A percentile compares a stretch with the other conserved stretches of the same genome.
phyloP scores from a whole-genome alignment of 1,140 invertebrate species.

The Drosophila pectinifera region DNA sequence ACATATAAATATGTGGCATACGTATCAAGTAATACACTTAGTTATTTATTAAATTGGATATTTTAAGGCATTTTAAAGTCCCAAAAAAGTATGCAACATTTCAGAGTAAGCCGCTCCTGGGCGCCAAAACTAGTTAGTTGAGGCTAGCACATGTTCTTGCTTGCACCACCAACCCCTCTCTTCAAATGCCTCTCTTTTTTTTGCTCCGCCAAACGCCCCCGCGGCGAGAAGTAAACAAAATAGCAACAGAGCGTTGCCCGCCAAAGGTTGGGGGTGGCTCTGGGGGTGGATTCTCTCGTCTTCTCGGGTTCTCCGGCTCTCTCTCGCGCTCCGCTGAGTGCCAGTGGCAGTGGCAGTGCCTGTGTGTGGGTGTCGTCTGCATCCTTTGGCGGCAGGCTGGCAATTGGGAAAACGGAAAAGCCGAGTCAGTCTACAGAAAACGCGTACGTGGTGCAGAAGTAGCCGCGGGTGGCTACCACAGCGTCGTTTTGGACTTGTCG shows the following conservation, averaged over 20 bases:
- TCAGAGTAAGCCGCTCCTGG: neutral
- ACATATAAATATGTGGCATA: conserved; percentile 37
- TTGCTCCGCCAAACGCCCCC: conserved; percentile 46
- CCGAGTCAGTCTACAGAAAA: conserved; percentile 85
- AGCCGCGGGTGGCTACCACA: conserved; percentile 84
- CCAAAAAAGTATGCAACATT: conserved; percentile 14
- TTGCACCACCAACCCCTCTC: conserved; percentile 10
- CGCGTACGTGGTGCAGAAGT: conserved; percentile 85
- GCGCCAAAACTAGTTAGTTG: neutral
- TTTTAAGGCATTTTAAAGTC: neutral
- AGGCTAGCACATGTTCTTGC: conserved; percentile 31
- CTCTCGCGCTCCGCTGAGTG: neutral
- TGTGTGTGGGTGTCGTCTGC: conserved; percentile 61
- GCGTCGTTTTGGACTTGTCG: conserved; percentile 85
- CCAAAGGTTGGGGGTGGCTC: conserved; percentile 31
- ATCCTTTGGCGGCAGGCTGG: conserved; percentile 69
- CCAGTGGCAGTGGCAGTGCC: conserved; percentile 5
- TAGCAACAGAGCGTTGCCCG: conserved; percentile 76
- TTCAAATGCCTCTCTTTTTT: conserved; percentile 8
- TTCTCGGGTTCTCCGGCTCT: conserved; percentile 26
- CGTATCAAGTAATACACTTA: conserved; percentile 1
- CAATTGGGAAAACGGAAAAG: conserved; percentile 78
- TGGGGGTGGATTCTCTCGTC: conserved; percentile 51
- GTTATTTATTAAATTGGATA: neutral
- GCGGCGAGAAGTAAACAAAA: conserved; percentile 75